Evolutionary conservation across 2,888 invertebrate species (phyloP), one percentile per base, ranked within the genome.

Genomic region (Torymus aiolomorphi): DNA sequence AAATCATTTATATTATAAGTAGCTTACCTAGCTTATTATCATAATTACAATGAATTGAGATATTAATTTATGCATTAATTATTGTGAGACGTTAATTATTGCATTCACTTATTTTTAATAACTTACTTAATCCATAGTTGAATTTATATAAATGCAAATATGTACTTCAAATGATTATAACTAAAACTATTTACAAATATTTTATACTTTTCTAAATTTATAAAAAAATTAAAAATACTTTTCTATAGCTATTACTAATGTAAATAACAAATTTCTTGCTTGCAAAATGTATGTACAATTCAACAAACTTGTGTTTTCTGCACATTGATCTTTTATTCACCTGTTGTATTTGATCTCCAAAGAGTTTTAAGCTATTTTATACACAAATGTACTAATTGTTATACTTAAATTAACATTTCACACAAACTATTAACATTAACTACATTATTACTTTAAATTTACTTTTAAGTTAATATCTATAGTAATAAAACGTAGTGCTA

Each of bases 141-240:
- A 31, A 62, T 49, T 62, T 5, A 59, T 8, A 14, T 52, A 10
- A 56, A 62, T 49, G 57, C 8, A 12, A 54, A 62, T 49, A 31
- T 62, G 65, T 56, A 65, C 65, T 73, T 73, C 56, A 65, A 65
- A 65, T 73, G 56, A 31, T 18, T 63, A 11, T 56, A 73, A 12
- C 16, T 5, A 54, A 16, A 42, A 12, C 11, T n/a, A 31, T 12
- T 65, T 20, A 42, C 16, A 56, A 73, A 62, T 73, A 65, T 73
- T 78, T 78, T 78, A 62, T 73, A 78, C 73, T 73, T 78, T 78
- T 73, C 73, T 78, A 78, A 73, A 78, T 72, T 78, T 67, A 62
- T 62, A 69, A 61, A 78, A 71, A 71, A 16, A 18, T 24, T 71
- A 54, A 24, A 42, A 65, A 51, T 66, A 16, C n/a, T 57, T 73